A percentile compares a stretch with the other conserved stretches of the same genome.
These are phyloP conservation scores for Leucosticte australis DNA, from an alignment of 2,113 vertebrate genomes.

Conservation along the genomic window DNA sequence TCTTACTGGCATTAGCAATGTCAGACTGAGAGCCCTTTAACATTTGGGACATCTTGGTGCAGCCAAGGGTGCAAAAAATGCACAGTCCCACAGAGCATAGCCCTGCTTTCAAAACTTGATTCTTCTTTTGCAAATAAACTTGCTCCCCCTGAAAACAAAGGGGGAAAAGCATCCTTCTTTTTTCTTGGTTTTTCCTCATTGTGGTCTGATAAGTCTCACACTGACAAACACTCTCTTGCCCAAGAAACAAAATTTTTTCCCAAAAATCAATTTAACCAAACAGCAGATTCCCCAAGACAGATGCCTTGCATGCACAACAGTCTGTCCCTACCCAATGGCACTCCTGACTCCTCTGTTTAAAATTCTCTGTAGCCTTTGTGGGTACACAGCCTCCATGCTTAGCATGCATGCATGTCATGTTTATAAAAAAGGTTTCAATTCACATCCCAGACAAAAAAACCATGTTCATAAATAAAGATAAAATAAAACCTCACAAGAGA, in stretches of 20 bases:
- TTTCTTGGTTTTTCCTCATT: not conserved
- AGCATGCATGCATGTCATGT: not conserved
- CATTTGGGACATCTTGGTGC: not conserved
- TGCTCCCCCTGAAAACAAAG: not conserved
- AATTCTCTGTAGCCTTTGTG: not conserved
- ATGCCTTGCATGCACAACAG: not conserved
- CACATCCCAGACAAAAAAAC: not conserved
- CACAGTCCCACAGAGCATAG: not conserved
- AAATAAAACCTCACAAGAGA: not conserved
- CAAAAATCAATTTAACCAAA: not conserved
- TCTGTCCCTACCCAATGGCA: not conserved
- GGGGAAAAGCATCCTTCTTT: fast-evolving
- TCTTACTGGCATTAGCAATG: not conserved
- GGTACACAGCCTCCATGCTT: not conserved
- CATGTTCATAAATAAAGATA: not conserved
- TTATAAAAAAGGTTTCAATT: not conserved
- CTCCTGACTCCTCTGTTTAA: not conserved
- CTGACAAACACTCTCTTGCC: not conserved
- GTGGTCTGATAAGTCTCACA: not conserved
- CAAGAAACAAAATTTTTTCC: not conserved
- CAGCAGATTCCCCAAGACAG: not conserved
- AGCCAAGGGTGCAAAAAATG: not conserved
- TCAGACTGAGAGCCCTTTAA: not conserved
- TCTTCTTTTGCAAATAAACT: not conserved
- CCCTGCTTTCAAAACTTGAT: not conserved